Evolutionary conservation across 2,797 vertebrate species (phyloP).

Genomic region (Sciaenops ocellatus): DNA sequence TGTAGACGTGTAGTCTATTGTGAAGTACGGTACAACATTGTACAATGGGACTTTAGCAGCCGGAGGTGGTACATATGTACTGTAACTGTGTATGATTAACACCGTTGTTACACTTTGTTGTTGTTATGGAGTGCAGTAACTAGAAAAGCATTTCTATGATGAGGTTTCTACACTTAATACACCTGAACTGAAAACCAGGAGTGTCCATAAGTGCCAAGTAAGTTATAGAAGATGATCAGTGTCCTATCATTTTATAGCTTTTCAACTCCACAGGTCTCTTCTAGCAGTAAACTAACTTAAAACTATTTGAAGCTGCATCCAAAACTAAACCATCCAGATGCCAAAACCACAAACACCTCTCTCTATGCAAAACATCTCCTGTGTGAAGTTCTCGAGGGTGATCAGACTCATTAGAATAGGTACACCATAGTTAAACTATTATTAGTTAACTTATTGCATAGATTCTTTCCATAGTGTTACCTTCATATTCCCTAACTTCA

Average conservation of each 20-base stretch:
- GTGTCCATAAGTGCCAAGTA: background rate
- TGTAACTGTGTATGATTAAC: too few relatives aligned
- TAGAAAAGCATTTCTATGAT: background rate
- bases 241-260: too few relatives aligned
- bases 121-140: too few relatives aligned
- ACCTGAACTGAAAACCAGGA: background rate
- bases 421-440: too few relatives aligned
- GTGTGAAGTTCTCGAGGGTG: too few relatives aligned
- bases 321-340: background rate
- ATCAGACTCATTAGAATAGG: too few relatives aligned
- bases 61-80: background rate
- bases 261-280: background rate
- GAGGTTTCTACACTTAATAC: background rate
- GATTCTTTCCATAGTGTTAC: too few relatives aligned
- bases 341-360: background rate
- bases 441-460: too few relatives aligned
- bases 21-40: background rate
- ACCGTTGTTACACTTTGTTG: too few relatives aligned
- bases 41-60: background rate
- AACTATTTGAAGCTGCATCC: background rate
- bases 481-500: too few relatives aligned
- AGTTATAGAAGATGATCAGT: background rate
- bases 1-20: background rate
- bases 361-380: background rate
- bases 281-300: background rate